Conservation (phyloP, 2,888 invertebrate genomes). For the Tiphia femorata region DNA sequence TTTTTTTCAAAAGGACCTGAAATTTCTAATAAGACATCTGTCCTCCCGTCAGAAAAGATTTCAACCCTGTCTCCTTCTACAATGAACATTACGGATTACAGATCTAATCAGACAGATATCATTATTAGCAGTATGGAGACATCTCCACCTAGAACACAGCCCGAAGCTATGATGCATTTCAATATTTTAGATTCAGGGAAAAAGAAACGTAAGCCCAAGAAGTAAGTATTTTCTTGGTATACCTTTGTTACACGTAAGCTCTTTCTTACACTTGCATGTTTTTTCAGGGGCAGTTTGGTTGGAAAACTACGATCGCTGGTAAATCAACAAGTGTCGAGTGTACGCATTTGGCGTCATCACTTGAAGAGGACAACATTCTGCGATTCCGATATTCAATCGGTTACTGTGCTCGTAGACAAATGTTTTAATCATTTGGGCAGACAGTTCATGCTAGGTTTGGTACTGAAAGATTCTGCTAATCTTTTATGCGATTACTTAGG, state of each 20-base stretch:
- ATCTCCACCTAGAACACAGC: conserved; percentile 22
- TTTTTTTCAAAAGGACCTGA: conserved; percentile 21
- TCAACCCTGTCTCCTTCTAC: conserved; percentile 38
- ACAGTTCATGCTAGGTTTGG: conserved; percentile 44
- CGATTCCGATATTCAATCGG: conserved; percentile 27
- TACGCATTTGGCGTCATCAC: conserved; percentile 59
- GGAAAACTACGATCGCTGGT: conserved; percentile 49
- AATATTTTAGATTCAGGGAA: conserved; percentile 35
- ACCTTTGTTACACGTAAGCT: background rate
- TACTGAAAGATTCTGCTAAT: conserved; percentile 46
- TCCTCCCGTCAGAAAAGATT: conserved; percentile 25
- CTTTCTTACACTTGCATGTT: background rate
- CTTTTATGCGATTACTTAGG: conserved; percentile 31
- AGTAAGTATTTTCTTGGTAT: conserved; percentile 23
- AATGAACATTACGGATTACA: conserved; percentile 1
- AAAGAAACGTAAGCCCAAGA: conserved; percentile 43
- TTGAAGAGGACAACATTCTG: conserved; percentile 37
- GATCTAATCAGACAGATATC: conserved; percentile 12
- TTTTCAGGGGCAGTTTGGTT: conserved; percentile 52
- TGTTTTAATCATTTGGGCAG: conserved; percentile 37
- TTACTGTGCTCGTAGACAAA: conserved; percentile 39
- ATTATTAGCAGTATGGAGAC: conserved; percentile 28
- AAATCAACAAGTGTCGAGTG: conserved; percentile 43
- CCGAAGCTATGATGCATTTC: conserved; percentile 1
- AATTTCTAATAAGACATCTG: background rate